A percentile compares a stretch with the other conserved stretches of the same genome.
Conservation (phyloP, 2,888 invertebrate genomes). For the Nomada goodeniana region DNA sequence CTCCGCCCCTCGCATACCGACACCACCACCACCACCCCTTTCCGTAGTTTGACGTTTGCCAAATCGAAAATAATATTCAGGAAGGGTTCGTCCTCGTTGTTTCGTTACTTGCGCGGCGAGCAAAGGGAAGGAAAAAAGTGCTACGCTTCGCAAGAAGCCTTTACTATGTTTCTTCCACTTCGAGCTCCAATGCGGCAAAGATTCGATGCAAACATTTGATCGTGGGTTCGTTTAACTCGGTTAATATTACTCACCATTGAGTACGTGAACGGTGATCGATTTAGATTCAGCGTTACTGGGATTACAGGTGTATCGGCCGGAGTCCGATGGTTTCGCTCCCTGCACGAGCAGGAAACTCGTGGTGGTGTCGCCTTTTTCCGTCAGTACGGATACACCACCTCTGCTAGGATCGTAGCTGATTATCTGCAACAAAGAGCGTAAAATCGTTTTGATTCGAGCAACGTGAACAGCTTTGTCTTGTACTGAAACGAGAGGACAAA, state of each 20-base stretch:
- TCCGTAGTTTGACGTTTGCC: conserved; percentile 2
- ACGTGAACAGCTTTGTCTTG: conserved; percentile 5
- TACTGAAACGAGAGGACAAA: neutral
- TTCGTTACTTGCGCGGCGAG: neutral
- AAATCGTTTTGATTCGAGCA: conserved; percentile 31
- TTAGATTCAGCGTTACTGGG: conserved; percentile 97
- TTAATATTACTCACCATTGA: conserved; percentile 91
- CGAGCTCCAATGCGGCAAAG: neutral
- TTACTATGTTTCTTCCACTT: conserved; percentile 14
- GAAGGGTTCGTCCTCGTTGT: neutral
- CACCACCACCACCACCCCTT: neutral
- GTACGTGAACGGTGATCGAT: conserved; percentile 95
- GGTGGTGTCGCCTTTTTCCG: conserved; percentile 95
- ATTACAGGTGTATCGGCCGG: conserved; percentile 96
- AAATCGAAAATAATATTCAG: conserved; percentile 35
- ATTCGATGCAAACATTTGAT: neutral
- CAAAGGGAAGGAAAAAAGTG: neutral
- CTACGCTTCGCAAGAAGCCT: neutral
- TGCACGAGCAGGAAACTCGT: conserved; percentile 95
- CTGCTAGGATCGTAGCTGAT: conserved; percentile 97
- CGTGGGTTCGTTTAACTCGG: conserved; percentile 11
- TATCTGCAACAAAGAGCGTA: conserved; percentile 88
- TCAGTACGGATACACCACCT: conserved; percentile 96
- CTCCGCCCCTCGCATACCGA: neutral
- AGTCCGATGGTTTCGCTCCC: conserved; percentile 93